Evolutionary conservation across 1,140 invertebrate species (phyloP), one percentile per base, ranked within the genome.

Genomic region (Orussus abietinus): DNA sequence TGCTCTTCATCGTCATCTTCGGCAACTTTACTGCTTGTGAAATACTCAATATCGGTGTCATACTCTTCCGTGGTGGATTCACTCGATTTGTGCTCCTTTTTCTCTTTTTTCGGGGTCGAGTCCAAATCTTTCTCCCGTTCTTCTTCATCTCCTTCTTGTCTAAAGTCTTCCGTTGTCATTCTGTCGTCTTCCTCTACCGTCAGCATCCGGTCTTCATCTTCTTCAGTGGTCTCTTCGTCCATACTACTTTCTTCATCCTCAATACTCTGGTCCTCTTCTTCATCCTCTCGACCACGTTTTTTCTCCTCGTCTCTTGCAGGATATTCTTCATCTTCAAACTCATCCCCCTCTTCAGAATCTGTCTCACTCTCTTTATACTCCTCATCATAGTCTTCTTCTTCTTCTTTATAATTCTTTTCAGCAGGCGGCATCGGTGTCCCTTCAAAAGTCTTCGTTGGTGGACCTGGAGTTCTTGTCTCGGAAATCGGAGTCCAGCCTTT

Each of bases 251-350:
- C 26, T 29, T 11, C 11, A 7, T 20, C 26, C 14, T 3, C 15
- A 14, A 11, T 14, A n/a, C 15, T 5, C 18, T 36, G 15, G 7
- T 14, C 17, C 21, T 19, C 33, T 12, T 22, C 11, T 11, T 12
- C 15, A 10, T 5, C 11, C 22, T 18, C 14, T 21, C 12, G 10
- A 5, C n/a, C 11, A 28, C 15, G 5, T 12, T 34, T 40, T 12
- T 22, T 11, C 33, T 5, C 31, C 13, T 38, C 12, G 10, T 38
- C 14, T 5, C 9, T 21, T 38, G 2, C 29, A 37, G 11, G 2
- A 11, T 13, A 2, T 36, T 20, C 40, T 42, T 39, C 31, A 11
- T 42, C 40, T 39, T 42, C 29, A 39, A 39, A 31, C 18, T 42
- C 40, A 18, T 39, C 40, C 22, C 6, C n/a, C 22, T 25, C 22